A percentile compares a stretch with the other conserved stretches of the same genome.
phyloP scores from a whole-genome alignment of 2,888 invertebrate genomes.

The Elegia similella region DNA sequence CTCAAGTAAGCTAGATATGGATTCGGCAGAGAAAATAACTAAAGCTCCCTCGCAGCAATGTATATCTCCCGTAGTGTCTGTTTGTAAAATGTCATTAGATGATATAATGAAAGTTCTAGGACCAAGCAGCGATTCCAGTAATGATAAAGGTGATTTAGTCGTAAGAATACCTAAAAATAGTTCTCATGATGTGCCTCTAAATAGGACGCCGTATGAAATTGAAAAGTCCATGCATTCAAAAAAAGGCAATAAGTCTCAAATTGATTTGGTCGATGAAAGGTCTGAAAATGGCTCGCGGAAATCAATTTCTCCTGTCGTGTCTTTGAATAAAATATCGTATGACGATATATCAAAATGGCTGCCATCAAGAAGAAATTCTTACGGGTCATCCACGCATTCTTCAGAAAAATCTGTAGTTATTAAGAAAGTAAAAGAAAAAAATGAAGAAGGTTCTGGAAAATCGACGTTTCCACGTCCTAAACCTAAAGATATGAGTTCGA shows the following conservation, averaged over 20 bases:
- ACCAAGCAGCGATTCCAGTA: neutral
- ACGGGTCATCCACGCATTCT: constrained; percentile 18
- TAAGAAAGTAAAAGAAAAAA: neutral
- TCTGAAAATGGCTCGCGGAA: constrained; percentile 1
- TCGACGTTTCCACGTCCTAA: neutral
- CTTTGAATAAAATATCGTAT: constrained; percentile 34
- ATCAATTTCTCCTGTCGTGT: constrained; percentile 34
- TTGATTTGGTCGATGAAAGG: constrained; percentile 10
- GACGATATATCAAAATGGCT: constrained; percentile 42
- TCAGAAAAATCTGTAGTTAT: constrained; percentile 1
- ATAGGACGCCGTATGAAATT: constrained; percentile 40
- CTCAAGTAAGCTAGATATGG: neutral
- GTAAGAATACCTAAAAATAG: constrained; percentile 11
- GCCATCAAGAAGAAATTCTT: constrained; percentile 34
- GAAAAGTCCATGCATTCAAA: constrained; percentile 36
- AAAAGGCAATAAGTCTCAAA: neutral
- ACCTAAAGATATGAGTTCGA: neutral
- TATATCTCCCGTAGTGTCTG: neutral
- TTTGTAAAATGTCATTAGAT: neutral
- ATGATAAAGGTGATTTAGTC: constrained; percentile 2
- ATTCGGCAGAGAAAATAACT: neutral
- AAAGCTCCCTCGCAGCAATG: neutral
- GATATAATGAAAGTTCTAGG: neutral
- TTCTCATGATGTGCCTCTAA: constrained; percentile 36
- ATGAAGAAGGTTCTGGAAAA: neutral